Conservation (phyloP, 2,888 invertebrate species). For the Octonoba sinensis region DNA sequence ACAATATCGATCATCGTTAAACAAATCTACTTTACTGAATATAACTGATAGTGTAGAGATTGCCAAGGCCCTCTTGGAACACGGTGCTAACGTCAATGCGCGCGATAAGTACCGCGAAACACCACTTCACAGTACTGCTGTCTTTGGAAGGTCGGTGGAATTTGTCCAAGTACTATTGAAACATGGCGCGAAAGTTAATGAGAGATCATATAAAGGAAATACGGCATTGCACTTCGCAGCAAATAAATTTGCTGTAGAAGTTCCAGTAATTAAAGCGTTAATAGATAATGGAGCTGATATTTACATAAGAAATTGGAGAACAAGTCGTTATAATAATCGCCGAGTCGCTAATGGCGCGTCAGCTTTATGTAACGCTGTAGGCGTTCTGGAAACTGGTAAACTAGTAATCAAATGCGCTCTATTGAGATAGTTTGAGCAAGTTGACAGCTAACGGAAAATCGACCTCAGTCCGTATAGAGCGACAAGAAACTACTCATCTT, state of each 20-base stretch:
- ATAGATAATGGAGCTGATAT: not conserved
- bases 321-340: not conserved
- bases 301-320: no score
- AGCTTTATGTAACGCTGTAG: not conserved
- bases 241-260: not conserved
- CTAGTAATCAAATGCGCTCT: not conserved
- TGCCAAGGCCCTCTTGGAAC: not conserved
- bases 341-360: not conserved
- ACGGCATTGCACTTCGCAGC: not conserved
- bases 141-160: not conserved
- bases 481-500: not conserved
- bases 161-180: not conserved
- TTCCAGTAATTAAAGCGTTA: not conserved
- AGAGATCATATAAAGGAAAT: not conserved
- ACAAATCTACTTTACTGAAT: not conserved
- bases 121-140: not conserved
- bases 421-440: no score
- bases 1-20: not conserved
- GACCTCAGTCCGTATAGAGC: not conserved
- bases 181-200: not conserved
- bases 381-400: no score
- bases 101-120: not conserved
- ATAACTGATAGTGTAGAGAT: not conserved
- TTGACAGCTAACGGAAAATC: not conserved
- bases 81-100: not conserved